Base-by-base conservation (phyloP, 2,113 vertebrate genomes). In the Camelus bactrianus region DNA sequence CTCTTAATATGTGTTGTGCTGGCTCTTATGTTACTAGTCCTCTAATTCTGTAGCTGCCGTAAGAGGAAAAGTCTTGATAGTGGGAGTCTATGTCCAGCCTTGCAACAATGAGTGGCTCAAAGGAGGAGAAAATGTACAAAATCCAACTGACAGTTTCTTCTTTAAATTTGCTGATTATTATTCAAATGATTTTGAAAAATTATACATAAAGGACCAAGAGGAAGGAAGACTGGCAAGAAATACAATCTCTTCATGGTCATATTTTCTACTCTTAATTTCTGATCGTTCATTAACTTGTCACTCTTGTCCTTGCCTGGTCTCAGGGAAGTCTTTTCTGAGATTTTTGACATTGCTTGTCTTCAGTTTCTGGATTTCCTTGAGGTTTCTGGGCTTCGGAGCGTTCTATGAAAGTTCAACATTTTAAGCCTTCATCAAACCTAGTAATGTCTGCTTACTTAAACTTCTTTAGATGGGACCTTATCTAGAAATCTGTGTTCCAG, bases 171-270 rank as follows among this genome's bases (percentile, higher is more conserved):
- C 26, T 35, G 28, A 28, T 62, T 30, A 35, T 60, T 62, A 32
- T 60, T 67, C 60, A 83, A 91, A 30, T 87, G 26, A 72, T 60
- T 89, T 97, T 30, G 28, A 91, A 79, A 60, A 20, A 75, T 46
- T 91, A 58, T 52, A 54, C n/a, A 52, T 70, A 60, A 67, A 77
- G 6, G 5, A 82, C 30, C 38, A 64, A 11, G 19, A 35, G 28
- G 24, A 75, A 64, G 19, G 15, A 77, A 69, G 52, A 38, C 19
- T 82, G 26, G 48, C 52, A 75, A 89, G 56, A 73, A 75, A 80
- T 42, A 67, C 8, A 20, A 16, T 75, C 62, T 64, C 26, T 15
- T 86, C 13, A 0, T 22, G 26, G 46, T 73, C 35, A 13, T 22
- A 9, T 69, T 58, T 90, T 65, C 81, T 91, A 38, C 10, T 89